phyloP scores from a whole-genome alignment of 2,888 invertebrate genomes.

The Callosobruchus maculatus region DNA sequence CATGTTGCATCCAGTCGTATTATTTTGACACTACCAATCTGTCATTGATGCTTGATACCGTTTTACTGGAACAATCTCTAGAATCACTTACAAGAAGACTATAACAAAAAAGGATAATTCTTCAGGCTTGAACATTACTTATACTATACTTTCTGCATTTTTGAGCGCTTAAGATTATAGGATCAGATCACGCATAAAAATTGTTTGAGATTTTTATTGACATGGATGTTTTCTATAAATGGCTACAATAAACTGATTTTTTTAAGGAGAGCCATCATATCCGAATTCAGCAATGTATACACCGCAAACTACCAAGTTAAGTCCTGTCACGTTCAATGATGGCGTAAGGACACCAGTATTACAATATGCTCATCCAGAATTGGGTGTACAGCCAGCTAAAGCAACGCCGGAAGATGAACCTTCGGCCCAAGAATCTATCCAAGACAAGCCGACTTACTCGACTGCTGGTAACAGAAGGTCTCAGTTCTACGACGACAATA shows the following conservation, averaged over 20 bases:
- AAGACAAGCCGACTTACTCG: constrained; percentile 30
- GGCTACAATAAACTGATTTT: background rate
- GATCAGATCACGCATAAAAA: no score
- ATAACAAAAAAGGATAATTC: no score
- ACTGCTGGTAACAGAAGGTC: constrained; percentile 42
- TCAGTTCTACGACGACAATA: constrained; percentile 48
- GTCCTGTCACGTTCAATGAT: constrained; percentile 62
- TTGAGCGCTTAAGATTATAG: no score
- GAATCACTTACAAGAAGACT: no score
- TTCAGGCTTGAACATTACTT: no score
- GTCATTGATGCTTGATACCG: no score
- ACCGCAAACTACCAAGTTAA: constrained; percentile 56
- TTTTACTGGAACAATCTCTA: no score
- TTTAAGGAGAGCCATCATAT: constrained; percentile 53
- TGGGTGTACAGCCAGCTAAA: constrained; percentile 74
- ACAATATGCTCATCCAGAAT: constrained; percentile 76
- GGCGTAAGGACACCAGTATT: constrained; percentile 71
- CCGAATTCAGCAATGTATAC: constrained; percentile 65
- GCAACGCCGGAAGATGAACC: constrained; percentile 45
- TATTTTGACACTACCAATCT: no score
- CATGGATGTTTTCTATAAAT: no score
- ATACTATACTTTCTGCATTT: no score
- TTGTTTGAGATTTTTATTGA: no score
- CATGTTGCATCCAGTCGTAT: no score
- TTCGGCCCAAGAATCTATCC: constrained; percentile 31